Conservation (phyloP, 2,113 vertebrate species). For the Alethe diademata region DNA sequence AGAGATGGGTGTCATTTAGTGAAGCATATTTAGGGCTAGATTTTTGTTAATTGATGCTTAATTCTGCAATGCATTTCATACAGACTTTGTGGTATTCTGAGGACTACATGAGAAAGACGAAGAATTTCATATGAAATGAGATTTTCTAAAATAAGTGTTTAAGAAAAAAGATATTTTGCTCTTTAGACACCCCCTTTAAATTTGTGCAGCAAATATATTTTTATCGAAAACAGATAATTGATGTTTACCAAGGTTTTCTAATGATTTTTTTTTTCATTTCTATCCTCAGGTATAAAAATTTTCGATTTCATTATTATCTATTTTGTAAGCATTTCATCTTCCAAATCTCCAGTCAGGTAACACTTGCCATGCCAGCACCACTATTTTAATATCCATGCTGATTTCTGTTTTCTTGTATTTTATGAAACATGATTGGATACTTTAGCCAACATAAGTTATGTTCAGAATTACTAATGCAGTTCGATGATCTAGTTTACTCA, state of each 20-base stretch:
- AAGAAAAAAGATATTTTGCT: fast-evolving
- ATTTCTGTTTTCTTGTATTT: background rate
- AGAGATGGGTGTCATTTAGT: background rate
- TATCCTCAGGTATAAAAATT: background rate
- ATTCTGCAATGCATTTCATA: background rate
- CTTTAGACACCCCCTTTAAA: background rate
- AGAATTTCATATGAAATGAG: background rate
- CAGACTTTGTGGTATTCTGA: background rate
- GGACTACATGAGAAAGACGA: background rate
- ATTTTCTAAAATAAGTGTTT: background rate
- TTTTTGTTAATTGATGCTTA: background rate
- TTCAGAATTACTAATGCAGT: background rate
- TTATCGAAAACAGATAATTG: background rate
- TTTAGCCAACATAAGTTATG: background rate
- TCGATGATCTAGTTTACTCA: background rate
- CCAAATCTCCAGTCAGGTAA: background rate
- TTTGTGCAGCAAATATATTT: background rate
- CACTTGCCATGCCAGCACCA: background rate
- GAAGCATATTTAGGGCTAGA: background rate
- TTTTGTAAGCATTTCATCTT: background rate
- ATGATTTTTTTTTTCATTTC: background rate
- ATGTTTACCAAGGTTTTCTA: background rate
- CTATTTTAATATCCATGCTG: background rate
- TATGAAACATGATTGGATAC: background rate
- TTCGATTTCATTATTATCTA: background rate